These are phyloP conservation scores for Arctocebus calabarensis DNA, from an alignment of 2,797 vertebrate species.

Conservation along the genomic window DNA sequence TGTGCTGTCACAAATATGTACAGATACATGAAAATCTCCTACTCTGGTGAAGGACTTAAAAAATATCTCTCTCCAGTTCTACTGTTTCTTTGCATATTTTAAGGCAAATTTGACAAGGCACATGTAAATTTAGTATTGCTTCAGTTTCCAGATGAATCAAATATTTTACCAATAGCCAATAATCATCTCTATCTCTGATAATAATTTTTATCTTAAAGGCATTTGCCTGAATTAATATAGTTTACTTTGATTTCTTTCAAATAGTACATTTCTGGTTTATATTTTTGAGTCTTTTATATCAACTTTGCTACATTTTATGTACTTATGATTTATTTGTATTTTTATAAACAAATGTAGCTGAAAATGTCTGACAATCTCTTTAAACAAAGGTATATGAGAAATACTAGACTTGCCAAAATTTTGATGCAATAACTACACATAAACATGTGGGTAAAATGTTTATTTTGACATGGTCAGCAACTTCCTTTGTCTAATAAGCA, in stretches of 20 bases:
- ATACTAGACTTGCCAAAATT: background rate
- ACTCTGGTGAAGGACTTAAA: background rate
- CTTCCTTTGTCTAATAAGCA: background rate
- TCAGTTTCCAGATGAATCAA: background rate
- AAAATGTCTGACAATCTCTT: background rate
- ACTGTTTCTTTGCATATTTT: background rate
- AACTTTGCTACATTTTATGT: background rate
- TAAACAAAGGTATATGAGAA: background rate
- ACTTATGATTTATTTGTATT: background rate
- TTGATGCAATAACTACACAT: background rate
- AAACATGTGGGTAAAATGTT: background rate
- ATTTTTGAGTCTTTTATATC: background rate
- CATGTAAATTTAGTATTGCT: background rate
- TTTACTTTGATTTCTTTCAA: background rate
- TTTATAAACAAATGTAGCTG: background rate
- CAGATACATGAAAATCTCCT: background rate
- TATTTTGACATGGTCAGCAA: background rate
- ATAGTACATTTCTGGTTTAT: background rate
- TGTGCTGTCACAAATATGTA: background rate
- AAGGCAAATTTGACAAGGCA: background rate
- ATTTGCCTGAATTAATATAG: background rate
- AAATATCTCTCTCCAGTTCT: background rate
- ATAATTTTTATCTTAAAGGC: background rate
- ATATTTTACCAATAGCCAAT: background rate
- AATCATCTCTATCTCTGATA: background rate